Evolutionary conservation across 2,797 vertebrate genomes (phyloP).

Genomic region (Bovichtus diacanthus): DNA sequence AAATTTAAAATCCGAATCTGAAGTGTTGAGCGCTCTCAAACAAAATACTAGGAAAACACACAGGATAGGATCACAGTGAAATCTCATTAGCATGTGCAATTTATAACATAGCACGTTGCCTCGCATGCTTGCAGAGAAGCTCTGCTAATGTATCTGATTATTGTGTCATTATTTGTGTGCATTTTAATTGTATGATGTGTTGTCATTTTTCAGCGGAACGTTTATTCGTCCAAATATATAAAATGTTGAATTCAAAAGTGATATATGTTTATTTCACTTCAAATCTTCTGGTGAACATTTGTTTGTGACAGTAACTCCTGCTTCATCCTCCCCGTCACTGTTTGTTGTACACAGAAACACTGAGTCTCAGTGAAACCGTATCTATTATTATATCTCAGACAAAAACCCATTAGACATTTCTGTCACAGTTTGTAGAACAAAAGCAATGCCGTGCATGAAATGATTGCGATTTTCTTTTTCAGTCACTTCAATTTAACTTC

Average conservation of each 20-base stretch:
- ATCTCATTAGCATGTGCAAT: slow-evolving; percentile 40
- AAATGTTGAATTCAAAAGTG: background rate
- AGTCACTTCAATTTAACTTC: slow-evolving; percentile 61
- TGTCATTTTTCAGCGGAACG: background rate
- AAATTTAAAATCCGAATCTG: slow-evolving; percentile 41
- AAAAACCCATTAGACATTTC: slow-evolving; percentile 52
- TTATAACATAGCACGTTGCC: slow-evolving; percentile 24
- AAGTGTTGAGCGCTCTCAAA: slow-evolving; percentile 7
- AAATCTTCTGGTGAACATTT: slow-evolving; percentile 8
- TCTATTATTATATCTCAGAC: slow-evolving; percentile 56
- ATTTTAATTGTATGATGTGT: slow-evolving; percentile 4
- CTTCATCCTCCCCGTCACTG: slow-evolving; percentile 22
- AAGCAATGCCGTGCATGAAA: slow-evolving; percentile 56
- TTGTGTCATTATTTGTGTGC: slow-evolving; percentile 16
- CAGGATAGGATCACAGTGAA: slow-evolving; percentile 1
- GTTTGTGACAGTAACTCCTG: background rate
- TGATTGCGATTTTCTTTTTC: slow-evolving; percentile 59
- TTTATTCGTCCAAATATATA: background rate
- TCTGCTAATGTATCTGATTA: slow-evolving; percentile 2
- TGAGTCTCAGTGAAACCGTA: slow-evolving; percentile 30
- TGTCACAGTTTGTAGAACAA: slow-evolving; percentile 58
- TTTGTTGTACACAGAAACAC: slow-evolving; percentile 34
- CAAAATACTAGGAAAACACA: background rate
- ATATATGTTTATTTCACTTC: slow-evolving; percentile 7
- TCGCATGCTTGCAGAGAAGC: background rate